Evolutionary conservation across 2,113 vertebrate genomes (phyloP), one percentile per base, ranked within the genome.

Genomic region (Muscicapa adusta): DNA sequence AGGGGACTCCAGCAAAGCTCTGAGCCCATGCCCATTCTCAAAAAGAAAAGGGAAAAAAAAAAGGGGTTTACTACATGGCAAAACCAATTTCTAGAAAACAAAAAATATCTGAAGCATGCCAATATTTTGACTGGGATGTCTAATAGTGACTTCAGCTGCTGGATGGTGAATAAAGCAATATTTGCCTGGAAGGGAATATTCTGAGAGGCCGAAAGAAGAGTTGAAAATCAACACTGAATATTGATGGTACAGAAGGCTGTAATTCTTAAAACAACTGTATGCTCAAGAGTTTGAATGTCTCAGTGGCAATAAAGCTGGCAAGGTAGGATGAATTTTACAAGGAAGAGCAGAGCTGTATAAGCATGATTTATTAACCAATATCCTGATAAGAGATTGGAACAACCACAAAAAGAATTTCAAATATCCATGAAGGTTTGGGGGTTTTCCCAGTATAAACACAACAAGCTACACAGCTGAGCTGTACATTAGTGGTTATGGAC

Each of bases 201-300:
- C 38, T 76, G 53, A 91, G 38, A 14, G 73, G 20, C 25, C 18
- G 38, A 81, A 70, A 81, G n/a, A 62, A 5, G 12, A 85, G 10
- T 51, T 14, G 23, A 93, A 86, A 77, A 89, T 86, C 57, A 88
- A 40, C 48, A 36, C 58, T 93, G 86, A 66, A 60, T 83, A 81
- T 92, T 91, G 92, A 78, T 83, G 31, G 18, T 84, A 82, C 38
- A 81, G 80, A 91, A 93, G 50, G 40, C 38, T 93, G 60, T 53
- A 96, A 82, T 72, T 95, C 80, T 94, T 86, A 23, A 42, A 96
- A 71, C 47, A 95, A 43, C 83, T 95, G 48, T 82, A 61, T 89
- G 45, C 66, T 90, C 58, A 96, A 87, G 89, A 96, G 96, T 93
- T 62, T 93, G 83, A 95, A 72, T 88, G 93, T 97, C 92, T 78